Base-by-base conservation (phyloP, 2,888 invertebrate genomes). In the Latheticus oryzae region DNA sequence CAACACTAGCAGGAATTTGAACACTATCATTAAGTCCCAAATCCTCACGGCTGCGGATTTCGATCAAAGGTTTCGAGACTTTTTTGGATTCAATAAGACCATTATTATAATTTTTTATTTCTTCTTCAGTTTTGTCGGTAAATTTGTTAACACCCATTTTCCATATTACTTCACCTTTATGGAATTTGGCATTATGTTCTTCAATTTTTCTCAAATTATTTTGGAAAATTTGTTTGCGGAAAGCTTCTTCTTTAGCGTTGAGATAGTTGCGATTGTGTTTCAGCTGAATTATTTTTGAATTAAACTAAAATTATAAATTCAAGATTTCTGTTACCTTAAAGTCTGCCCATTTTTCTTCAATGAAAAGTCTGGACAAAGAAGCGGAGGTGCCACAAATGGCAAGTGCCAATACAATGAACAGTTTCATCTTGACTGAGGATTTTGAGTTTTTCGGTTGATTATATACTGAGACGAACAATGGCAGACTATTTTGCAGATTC, bases 1-100 rank as follows among this genome's bases (percentile, higher is more conserved):
- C 83, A 2, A 83, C 75, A 3, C 60, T 30, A 1, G 74, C 66
- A 0, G 83, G 81, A n/a, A n/a, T n/a, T n/a, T n/a, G n/a, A n/a
- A n/a, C n/a, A n/a, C n/a, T n/a, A n/a, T n/a, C n/a, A n/a, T n/a
- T n/a, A n/a, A n/a, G n/a, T n/a, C n/a, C n/a, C n/a, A n/a, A n/a
- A n/a, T n/a, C n/a, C n/a, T n/a, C n/a, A n/a, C n/a, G n/a, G n/a
- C n/a, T n/a, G n/a, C n/a, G n/a, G n/a, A n/a, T n/a, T n/a, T n/a
- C n/a, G n/a, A n/a, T n/a, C n/a, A n/a, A n/a, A n/a, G n/a, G n/a
- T n/a, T n/a, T n/a, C n/a, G n/a, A n/a, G 8, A 1, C 5, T 42
- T 26, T 28, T 11, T 15, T 15, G 2, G 28, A 21, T 26, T 23
- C 2, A 1, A n/a, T 24, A n/a, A 28, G 26, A 9, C 28, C 42